A percentile compares a stretch with the other conserved stretches of the same genome.
phyloP scores from a whole-genome alignment of 1,140 invertebrate species.

The Nomia melanderi region DNA sequence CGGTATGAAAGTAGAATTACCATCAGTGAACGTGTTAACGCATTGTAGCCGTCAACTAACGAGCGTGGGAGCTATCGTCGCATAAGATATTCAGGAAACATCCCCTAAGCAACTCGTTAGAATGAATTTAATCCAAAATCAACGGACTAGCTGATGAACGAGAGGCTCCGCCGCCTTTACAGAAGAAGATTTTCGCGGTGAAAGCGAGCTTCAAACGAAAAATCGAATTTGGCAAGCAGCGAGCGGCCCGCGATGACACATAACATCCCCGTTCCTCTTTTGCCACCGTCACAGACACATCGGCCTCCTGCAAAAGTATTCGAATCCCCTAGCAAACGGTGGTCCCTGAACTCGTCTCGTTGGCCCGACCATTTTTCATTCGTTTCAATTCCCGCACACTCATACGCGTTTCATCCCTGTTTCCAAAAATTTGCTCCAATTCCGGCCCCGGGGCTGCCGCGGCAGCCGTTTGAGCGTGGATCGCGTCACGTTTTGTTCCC shows the following conservation, averaged over 20 bases:
- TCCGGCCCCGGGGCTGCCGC: not conserved
- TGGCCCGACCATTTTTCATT: constrained; percentile 4
- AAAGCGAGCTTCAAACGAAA: too few relatives aligned
- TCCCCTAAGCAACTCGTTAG: too few relatives aligned
- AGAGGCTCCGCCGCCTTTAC: too few relatives aligned
- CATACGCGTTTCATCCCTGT: constrained; percentile 25
- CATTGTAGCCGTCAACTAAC: too few relatives aligned
- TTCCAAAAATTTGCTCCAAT: not conserved
- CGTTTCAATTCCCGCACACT: not conserved
- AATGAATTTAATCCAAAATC: too few relatives aligned
- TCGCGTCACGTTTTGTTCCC: not conserved
- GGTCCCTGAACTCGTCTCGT: not conserved
- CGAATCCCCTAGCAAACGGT: constrained; percentile 19
- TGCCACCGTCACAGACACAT: not conserved
- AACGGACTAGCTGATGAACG: too few relatives aligned
- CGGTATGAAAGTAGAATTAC: too few relatives aligned
- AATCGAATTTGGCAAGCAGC: constrained; percentile 4
- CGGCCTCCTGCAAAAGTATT: constrained; percentile 7
- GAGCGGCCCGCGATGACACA: constrained; percentile 1
- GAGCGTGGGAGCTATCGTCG: too few relatives aligned
- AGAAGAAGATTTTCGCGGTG: too few relatives aligned
- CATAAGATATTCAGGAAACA: too few relatives aligned
- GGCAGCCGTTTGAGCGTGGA: not conserved
- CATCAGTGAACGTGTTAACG: too few relatives aligned
- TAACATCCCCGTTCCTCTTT: not conserved